These are phyloP conservation scores for Progne subis DNA, from an alignment of 2,113 vertebrate genomes.

Conservation along the genomic window DNA sequence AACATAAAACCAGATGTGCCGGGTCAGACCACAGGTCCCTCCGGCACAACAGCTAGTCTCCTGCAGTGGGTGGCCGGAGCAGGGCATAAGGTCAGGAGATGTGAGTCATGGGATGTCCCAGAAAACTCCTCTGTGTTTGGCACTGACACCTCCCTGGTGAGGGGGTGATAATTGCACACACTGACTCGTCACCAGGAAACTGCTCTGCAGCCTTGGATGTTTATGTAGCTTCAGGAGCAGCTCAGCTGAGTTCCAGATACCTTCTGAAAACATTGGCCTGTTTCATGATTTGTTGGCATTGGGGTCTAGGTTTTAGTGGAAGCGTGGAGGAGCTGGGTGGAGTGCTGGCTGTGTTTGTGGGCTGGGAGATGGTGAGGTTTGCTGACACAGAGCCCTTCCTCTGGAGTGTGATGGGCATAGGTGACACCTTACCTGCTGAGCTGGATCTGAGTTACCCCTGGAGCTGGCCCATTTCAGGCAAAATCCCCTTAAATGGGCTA, in stretches of 20 bases:
- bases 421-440: background rate
- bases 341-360: background rate
- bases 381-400: background rate
- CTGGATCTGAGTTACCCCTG: background rate
- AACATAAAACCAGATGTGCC: conserved; percentile 34
- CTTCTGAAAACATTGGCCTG: background rate
- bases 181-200: background rate
- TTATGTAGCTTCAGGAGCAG: background rate
- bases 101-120: background rate
- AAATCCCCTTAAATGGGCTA: background rate
- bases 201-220: background rate
- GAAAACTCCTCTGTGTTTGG: background rate
- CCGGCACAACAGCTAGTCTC: background rate
- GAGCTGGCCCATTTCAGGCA: background rate
- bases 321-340: background rate
- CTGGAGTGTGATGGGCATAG: background rate
- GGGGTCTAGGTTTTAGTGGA: background rate
- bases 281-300: background rate
- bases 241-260: background rate
- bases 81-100: background rate
- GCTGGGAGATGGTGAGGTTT: background rate
- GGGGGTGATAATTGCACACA: background rate
- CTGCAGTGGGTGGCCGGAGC: background rate
- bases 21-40: background rate
- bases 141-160: background rate